Percentiles rank a stretch among this genome's conserved stretches.
Evolutionary conservation across 2,888 invertebrate genomes (phyloP).

Genomic region (Aquatica leii): DNA sequence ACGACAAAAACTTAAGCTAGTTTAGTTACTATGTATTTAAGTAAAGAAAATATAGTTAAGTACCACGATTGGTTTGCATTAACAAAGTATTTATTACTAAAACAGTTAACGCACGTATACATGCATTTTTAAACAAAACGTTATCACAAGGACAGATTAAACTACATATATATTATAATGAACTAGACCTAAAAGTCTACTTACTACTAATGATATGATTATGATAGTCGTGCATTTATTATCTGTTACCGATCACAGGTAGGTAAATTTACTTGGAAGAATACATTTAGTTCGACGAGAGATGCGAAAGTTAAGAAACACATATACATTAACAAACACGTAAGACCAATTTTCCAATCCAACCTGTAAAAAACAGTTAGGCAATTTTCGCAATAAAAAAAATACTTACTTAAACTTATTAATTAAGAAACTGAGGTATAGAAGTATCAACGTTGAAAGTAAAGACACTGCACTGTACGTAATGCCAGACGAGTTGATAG

Average conservation of each 20-base stretch:
- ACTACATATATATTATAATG: too few species aligned
- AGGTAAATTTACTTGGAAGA: constrained; percentile 77
- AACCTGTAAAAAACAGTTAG: constrained; percentile 59
- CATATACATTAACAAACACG: constrained; percentile 72
- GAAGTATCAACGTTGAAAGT: constrained; percentile 74
- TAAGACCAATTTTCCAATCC: constrained; percentile 74
- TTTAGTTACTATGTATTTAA: too few species aligned
- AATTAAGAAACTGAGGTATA: constrained; percentile 71
- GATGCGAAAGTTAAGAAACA: constrained; percentile 74
- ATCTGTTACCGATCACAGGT: constrained; percentile 66
- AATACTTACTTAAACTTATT: constrained; percentile 68
- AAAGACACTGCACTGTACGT: constrained; percentile 79
- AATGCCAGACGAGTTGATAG: constrained; percentile 79
- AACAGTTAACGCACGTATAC: too few species aligned
- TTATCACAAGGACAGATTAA: too few species aligned
- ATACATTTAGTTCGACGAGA: constrained; percentile 79
- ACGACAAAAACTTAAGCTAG: too few species aligned
- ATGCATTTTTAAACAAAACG: too few species aligned
- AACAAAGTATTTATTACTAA: too few species aligned
- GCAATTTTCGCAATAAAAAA: neutral
- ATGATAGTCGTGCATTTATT: too few species aligned
- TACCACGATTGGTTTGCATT: too few species aligned
- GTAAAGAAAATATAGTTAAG: too few species aligned
- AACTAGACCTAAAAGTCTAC: too few species aligned
- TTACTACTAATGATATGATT: too few species aligned